Evolutionary conservation across 1,140 invertebrate species (phyloP), one percentile per base, ranked within the genome.

Genomic region (Drosophila miranda): DNA sequence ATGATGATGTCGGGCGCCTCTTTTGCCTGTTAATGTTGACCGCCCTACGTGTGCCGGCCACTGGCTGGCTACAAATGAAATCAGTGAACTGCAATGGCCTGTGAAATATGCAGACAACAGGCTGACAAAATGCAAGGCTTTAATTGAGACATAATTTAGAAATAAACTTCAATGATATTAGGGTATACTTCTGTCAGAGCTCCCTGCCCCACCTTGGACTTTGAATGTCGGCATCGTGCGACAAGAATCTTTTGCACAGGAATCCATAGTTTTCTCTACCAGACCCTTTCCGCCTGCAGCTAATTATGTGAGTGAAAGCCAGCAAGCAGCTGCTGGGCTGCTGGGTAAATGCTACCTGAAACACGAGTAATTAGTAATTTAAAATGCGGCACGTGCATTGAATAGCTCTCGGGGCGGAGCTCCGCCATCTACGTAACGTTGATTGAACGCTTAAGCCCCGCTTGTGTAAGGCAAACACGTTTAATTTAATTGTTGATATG

Each of bases 401-500:
- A 73, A 84, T 84, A 62, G 69, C 52, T 64, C 68, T 30, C 30
- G 30, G 30, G 30, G 28, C 28, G 8, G 6, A 8, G 28, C 26
- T n/a, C 38, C 23, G 2, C 30, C 28, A 46, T 19, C 55, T 46
- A 23, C 51, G 74, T 43, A 58, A 74, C 58, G 70, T 70, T 84
- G 81, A 84, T 84, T 84, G 81, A 81, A 72, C 81, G 81, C 63
- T 77, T 86, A 77, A 86, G 68, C 78, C 48, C 3, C 46, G 81
- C 74, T 84, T 84, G 73, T 72, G 77, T 74, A 84, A 44, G 64
- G 81, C 81, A 84, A 84, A 84, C 81, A 84, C 81, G 81, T 84
- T 84, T 86, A 84, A 84, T 84, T 84, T 86, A 84, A 84, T 84
- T 84, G 81, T 84, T 84, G 82, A 84, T 84, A 84, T 84, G 77